Evolutionary conservation across 2,797 vertebrate genomes (phyloP).

Genomic region (Phrynocephalus forsythii): DNA sequence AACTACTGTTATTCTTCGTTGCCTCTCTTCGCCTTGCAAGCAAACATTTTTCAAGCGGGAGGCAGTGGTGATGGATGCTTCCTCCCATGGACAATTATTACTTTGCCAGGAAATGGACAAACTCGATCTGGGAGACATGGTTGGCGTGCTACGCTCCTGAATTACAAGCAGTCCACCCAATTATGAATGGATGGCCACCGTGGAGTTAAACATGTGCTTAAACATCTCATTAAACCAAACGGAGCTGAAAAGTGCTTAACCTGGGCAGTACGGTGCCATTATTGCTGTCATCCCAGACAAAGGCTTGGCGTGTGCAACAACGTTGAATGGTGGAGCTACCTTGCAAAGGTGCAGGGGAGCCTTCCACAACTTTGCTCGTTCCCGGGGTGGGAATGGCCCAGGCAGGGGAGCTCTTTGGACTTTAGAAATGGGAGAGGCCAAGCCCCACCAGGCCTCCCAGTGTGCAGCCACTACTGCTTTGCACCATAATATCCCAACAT

Average conservation of each 20-base stretch:
- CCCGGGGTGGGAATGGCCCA: not conserved
- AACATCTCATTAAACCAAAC: constrained; percentile 8
- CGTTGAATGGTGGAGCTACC: constrained; percentile 17
- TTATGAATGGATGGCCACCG: not conserved
- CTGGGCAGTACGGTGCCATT: not conserved
- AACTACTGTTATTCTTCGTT: not conserved
- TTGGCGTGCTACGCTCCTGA: not conserved
- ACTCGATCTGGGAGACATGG: not conserved
- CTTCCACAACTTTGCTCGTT: not conserved
- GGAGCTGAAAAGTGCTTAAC: constrained; percentile 9
- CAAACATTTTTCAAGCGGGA: not conserved
- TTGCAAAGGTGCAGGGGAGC: not conserved
- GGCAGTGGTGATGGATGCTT: not conserved
- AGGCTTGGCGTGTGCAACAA: not conserved
- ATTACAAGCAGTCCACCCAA: not conserved
- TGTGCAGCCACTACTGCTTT: not conserved
- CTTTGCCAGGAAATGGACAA: not conserved
- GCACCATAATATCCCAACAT: not conserved
- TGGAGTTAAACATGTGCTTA: not conserved
- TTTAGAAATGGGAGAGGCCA: not conserved
- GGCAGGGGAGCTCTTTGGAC: no score
- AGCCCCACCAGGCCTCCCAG: not conserved
- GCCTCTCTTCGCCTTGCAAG: not conserved
- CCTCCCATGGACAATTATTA: not conserved
- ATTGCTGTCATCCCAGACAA: not conserved